Evolutionary conservation across 2,888 invertebrate species (phyloP).

Genomic region (Melinopterus prodromus): DNA sequence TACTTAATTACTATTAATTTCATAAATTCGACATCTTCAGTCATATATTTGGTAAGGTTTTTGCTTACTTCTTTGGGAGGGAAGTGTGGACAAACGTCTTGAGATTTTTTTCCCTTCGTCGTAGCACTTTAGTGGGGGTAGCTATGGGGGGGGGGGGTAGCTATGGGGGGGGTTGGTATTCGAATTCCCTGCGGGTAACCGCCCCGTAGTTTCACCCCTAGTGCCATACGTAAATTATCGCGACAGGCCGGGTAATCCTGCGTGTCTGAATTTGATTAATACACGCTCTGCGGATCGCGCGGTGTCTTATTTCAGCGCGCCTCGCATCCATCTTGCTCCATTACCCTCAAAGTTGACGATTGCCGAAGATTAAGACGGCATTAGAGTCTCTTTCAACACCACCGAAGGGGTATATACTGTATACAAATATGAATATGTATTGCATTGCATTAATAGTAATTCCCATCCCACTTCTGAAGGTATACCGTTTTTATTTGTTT

Average conservation of each 20-base stretch:
- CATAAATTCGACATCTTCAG: too few species aligned
- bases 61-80: too few species aligned
- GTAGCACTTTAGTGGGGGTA: not conserved
- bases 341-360: not conserved
- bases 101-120: too few species aligned
- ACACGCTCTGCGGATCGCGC: not conserved
- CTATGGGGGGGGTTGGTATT: not conserved
- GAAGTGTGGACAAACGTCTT: too few species aligned
- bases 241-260: not conserved
- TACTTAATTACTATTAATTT: too few species aligned
- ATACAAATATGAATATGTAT: too few species aligned
- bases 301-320: not conserved
- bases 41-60: too few species aligned
- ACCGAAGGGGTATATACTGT: not conserved
- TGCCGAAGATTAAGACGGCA: not conserved
- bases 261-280: not conserved
- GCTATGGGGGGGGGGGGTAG: not conserved
- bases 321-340: not conserved
- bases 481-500: too few species aligned
- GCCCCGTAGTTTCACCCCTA: not conserved
- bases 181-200: not conserved
- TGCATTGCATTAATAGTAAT: too few species aligned
- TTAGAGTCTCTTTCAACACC: not conserved
- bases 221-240: not conserved
- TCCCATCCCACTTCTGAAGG: too few species aligned